Evolutionary conservation across 2,888 invertebrate species (phyloP), one percentile per base, ranked within the genome.

Genomic region (Melanostoma mellinum): DNA sequence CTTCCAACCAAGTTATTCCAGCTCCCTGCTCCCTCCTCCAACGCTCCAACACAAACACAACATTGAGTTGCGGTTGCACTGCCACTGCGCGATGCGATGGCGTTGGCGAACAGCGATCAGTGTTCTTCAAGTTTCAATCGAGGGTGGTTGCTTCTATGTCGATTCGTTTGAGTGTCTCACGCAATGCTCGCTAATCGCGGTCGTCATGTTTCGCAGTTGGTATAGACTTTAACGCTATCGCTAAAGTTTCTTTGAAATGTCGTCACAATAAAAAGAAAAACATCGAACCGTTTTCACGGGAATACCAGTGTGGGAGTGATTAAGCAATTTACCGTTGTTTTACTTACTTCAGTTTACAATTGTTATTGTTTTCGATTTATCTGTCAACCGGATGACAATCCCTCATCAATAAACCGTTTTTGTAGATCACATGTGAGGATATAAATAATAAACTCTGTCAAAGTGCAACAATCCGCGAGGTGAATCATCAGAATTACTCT

Each of bases 71-170:
- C 60, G 63, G 71, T 56, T 56, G 20, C 55, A 6, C 10, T 6
- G 32, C 30, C 48, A 38, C 32, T 48, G 42, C 10, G n/a, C 42
- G 38, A 40, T 38, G 32, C 36, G 20, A 20, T 20, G 20, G 20
- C 20, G 20, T 20, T 20, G 20, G 20, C 36, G 46, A 38, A 75
- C 80, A 81, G 20, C 36, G 46, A 38, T 81, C 80, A 81, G 81
- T 81, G 68, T 82, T 69, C 73, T 65, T 78, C 65, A 78, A 78
- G 73, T 69, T 78, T 73, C 63, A 46, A 33, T 6, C 46, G 53
- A 6, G 63, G 36, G 63, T 78, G 73, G 82, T 50, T 78, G 78
- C 36, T 3, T 42, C 40, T n/a, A 30, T 42, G 9, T 58, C 9
- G 38, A 56, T 9, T 9, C 46, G 46, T 2, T 53, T 35, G 42